Conservation (phyloP, 2,113 vertebrate genomes). For the Zosterops borbonicus region DNA sequence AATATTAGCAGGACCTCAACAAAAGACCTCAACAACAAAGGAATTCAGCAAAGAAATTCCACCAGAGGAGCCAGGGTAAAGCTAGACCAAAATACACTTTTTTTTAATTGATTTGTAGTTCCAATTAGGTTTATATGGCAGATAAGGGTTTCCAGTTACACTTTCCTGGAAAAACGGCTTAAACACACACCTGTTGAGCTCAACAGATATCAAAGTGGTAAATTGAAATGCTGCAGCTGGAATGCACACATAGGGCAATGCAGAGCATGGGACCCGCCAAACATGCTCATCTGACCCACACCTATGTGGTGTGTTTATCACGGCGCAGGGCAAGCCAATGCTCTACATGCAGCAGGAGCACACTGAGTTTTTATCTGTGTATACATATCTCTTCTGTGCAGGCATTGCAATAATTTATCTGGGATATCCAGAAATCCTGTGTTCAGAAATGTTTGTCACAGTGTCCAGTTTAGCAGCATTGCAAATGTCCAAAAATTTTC, state of each 20-base stretch:
- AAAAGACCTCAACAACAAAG: background rate
- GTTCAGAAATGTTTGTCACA: background rate
- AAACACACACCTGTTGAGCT: background rate
- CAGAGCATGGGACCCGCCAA: background rate
- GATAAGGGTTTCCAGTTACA: background rate
- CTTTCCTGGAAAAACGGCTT: background rate
- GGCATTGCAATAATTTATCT: background rate
- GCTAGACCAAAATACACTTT: background rate
- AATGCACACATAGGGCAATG: fast-evolving
- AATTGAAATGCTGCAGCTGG: background rate
- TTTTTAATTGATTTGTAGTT: background rate
- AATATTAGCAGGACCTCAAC: background rate
- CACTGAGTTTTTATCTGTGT: background rate
- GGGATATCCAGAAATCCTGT: background rate
- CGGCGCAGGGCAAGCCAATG: background rate
- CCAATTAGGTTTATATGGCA: background rate
- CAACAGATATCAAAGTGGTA: background rate
- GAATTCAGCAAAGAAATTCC: background rate
- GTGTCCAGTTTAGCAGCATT: background rate
- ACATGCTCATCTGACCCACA: background rate
- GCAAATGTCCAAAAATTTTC: background rate
- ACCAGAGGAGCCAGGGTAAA: background rate
- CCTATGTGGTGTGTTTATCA: fast-evolving
- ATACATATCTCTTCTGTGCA: no score
- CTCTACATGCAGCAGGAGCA: fast-evolving